A percentile compares a stretch with the other conserved stretches of the same genome.
phyloP scores from a whole-genome alignment of 2,113 vertebrate species.

The Gulo gulo region DNA sequence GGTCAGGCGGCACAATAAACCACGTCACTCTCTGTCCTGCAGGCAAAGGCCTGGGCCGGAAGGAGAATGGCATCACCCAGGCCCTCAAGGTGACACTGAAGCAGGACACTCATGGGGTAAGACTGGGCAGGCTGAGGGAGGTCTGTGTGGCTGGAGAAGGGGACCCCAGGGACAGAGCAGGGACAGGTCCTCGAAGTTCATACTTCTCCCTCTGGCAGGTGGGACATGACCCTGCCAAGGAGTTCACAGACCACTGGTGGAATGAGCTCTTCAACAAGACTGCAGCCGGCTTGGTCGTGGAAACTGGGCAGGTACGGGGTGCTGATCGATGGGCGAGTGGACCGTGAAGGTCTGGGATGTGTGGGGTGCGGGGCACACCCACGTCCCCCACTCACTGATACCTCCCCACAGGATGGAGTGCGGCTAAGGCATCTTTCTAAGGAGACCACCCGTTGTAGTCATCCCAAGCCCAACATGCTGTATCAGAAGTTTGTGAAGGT shows the following conservation, averaged over 20 bases:
- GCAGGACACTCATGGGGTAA: conserved; percentile 91
- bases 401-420: conserved; percentile 85
- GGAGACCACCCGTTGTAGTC: conserved; percentile 85
- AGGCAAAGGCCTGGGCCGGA: conserved; percentile 93
- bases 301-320: conserved; percentile 83
- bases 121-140: conserved; percentile 26
- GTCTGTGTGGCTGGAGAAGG: background rate
- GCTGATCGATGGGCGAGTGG: background rate
- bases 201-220: conserved; percentile 81
- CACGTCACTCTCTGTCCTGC: background rate
- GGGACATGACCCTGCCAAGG: conserved; percentile 90
- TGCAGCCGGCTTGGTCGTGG: conserved; percentile 89
- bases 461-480: conserved; percentile 81
- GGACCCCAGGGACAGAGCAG: background rate
- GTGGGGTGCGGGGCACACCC: rapidly evolving
- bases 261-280: conserved; percentile 95
- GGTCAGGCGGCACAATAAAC: background rate
- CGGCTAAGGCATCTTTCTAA: conserved; percentile 83
- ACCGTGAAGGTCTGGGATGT: background rate
- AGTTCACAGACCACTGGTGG: conserved; percentile 98
- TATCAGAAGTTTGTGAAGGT: conserved; percentile 96
- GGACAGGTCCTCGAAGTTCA: background rate
- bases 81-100: conserved; percentile 94
- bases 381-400: background rate
- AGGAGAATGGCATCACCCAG: conserved; percentile 89